phyloP scores from a whole-genome alignment of 2,113 vertebrate genomes.

The Phalacrocorax aristotelis region DNA sequence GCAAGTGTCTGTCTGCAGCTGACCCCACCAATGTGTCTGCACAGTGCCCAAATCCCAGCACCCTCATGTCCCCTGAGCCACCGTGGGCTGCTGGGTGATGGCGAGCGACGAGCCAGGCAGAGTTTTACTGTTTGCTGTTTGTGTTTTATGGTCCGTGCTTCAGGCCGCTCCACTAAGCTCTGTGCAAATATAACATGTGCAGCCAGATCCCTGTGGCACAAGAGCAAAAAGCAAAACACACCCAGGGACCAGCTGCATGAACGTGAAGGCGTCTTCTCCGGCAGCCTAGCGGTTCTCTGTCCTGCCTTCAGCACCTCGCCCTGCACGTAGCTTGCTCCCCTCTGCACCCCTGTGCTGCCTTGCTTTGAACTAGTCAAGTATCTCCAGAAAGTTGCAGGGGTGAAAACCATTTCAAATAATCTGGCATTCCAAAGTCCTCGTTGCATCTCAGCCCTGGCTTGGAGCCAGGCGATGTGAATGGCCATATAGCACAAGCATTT shows the following conservation, averaged over 20 bases:
- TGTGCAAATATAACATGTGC: neutral
- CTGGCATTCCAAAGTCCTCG: neutral
- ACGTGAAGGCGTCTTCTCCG: fast-evolving
- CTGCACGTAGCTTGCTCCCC: fast-evolving
- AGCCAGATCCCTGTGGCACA: neutral
- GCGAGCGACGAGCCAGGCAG: fast-evolving
- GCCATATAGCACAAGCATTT: fast-evolving
- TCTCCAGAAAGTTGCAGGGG: neutral
- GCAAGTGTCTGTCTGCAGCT: neutral
- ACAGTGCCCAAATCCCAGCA: neutral
- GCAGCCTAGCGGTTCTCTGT: neutral
- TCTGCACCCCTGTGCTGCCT: fast-evolving
- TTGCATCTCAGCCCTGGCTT: neutral
- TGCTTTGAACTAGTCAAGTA: neutral
- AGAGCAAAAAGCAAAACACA: neutral
- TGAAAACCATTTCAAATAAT: neutral
- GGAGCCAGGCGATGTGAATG: neutral
- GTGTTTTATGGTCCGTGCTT: neutral
- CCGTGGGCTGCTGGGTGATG: fast-evolving
- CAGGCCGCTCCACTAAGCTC: neutral
- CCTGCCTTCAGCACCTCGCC: neutral
- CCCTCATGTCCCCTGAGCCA: fast-evolving
- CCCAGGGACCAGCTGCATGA: neutral
- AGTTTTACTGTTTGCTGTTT: neutral
- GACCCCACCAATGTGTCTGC: neutral